phyloP scores from a whole-genome alignment of 2,113 vertebrate genomes.

The Glaucomys volans region DNA sequence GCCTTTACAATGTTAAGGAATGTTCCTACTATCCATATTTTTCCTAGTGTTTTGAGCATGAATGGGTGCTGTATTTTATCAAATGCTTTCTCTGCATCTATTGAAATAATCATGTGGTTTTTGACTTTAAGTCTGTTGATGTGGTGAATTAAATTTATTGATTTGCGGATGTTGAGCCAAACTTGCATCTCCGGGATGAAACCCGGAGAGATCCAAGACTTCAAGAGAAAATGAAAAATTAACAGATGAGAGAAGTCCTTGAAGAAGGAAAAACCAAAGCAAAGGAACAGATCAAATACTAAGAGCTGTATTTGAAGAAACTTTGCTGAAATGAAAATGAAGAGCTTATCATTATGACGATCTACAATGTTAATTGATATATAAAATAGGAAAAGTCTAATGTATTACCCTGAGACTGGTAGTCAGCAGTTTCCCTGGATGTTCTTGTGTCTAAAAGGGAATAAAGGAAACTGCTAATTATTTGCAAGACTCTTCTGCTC shows the following conservation, averaged over 20 bases:
- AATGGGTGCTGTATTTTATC: no score
- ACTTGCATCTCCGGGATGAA: no score
- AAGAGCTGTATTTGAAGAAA: not conserved
- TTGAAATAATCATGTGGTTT: no score
- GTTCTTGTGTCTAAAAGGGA: not conserved
- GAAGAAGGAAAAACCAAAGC: not conserved
- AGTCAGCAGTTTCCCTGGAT: not conserved
- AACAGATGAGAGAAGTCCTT: not conserved
- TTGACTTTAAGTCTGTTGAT: no score
- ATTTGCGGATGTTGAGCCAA: no score
- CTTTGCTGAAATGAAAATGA: not conserved
- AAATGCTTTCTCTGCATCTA: no score
- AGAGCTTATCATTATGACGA: not conserved
- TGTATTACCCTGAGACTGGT: not conserved
- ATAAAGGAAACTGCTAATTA: not conserved
- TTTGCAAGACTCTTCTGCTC: not conserved
- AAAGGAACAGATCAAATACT: not conserved
- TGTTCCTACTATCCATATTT: no score
- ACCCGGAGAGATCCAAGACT: not conserved
- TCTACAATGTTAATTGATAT: not conserved
- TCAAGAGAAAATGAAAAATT: not conserved
- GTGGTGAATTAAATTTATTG: no score
- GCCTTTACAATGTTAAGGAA: no score
- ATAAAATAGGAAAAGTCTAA: not conserved
- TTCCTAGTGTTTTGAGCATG: no score